Evolutionary conservation across 2,888 invertebrate species (phyloP), one percentile per base, ranked within the genome.

Genomic region (Lasius platythorax): DNA sequence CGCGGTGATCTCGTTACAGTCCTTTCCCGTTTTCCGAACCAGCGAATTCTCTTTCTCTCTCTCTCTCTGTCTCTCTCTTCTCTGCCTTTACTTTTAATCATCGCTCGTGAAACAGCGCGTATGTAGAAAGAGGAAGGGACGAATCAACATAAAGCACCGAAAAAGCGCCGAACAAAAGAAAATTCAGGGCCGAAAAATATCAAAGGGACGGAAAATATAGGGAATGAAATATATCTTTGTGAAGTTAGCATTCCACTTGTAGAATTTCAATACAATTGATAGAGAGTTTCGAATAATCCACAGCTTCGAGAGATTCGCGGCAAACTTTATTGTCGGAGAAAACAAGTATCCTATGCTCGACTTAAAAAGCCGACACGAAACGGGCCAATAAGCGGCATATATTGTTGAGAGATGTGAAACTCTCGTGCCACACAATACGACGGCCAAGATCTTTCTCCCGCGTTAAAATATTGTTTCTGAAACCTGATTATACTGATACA

Each of bases 321-420:
- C 73, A 76, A 64, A 82, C 63, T 72, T 82, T 67, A 82, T 83
- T 30, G 56, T n/a, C 46, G 64, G 64, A 9, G 81, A 86, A 74
- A 58, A 67, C 64, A 61, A 83, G 30, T 43, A 23, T 23, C 63
- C 81, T 73, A 28, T 61, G 33, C 12, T 61, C n/a, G 63, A 30
- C 61, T 68, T 53, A 83, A 88, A 81, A 85, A 79, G 76, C 72
- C 56, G 23, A 33, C 53, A 74, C 53, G 83, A 9, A 73, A 72
- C 87, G 85, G 81, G 67, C 87, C 88, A 86, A 88, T 91, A 89
- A 86, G 83, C 79, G 46, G 87, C 70, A 61, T 61, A 28, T 64
- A 84, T 87, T 89, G 91, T 87, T 84, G 28, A 53, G 58, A 66
- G 82, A 86, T 78, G 89, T 73, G 79, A 85, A 82, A 83, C 67